These are phyloP conservation scores for Leucophenga montana DNA, from an alignment of 2,888 invertebrate genomes.

Conservation along the genomic window DNA sequence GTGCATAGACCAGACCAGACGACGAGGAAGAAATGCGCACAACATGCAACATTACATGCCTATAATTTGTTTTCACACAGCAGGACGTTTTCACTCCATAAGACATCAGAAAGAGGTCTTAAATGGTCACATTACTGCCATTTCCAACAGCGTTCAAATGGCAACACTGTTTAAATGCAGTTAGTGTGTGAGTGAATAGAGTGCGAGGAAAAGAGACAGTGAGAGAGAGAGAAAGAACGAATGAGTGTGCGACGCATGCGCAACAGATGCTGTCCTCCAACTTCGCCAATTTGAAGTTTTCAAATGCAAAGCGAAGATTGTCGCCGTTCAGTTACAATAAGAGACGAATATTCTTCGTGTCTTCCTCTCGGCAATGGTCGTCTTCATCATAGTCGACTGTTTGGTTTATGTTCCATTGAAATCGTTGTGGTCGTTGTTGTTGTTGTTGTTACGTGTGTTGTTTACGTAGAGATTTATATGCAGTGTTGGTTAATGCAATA, in stretches of 20 bases:
- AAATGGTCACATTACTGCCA: constrained; percentile 69
- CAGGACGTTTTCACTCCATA: constrained; percentile 71
- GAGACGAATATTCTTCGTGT: too few species aligned
- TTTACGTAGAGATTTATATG: constrained; percentile 42
- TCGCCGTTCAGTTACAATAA: too few species aligned
- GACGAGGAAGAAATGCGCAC: constrained; percentile 45
- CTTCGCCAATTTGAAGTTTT: background rate
- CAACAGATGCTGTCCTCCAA: constrained; percentile 22
- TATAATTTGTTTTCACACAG: constrained; percentile 71
- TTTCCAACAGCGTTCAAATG: constrained; percentile 68
- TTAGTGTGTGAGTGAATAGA: constrained; percentile 33
- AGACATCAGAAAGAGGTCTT: constrained; percentile 70
- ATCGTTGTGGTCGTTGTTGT: background rate
- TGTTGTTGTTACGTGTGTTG: constrained; percentile 27
- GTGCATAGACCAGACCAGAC: background rate
- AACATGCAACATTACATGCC: constrained; percentile 71
- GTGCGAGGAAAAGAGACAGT: constrained; percentile 28
- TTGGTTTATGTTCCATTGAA: background rate
- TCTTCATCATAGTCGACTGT: background rate
- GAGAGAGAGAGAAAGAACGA: constrained; percentile 29
- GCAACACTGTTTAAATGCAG: constrained; percentile 44
- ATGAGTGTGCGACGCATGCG: constrained; percentile 28
- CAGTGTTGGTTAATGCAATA: constrained; percentile 45
- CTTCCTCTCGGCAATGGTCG: background rate
- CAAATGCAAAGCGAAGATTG: too few species aligned